Percentiles rank a stretch among this genome's conserved stretches.
Evolutionary conservation across 2,888 invertebrate species (phyloP).

Genomic region (Clanis bilineata): DNA sequence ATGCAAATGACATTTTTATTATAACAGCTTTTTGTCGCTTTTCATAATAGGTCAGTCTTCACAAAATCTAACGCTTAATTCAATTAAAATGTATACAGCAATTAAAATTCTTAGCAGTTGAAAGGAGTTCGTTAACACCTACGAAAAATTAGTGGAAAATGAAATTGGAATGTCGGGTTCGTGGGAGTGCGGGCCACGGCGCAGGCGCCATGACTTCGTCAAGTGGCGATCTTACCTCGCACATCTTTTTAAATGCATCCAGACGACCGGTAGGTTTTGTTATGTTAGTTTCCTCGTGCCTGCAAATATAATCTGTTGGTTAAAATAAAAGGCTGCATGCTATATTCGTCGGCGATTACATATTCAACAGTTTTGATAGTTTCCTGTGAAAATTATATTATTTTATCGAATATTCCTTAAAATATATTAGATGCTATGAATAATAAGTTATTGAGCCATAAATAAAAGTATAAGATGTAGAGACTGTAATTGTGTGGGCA

Average conservation of each 20-base stretch:
- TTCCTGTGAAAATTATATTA: too few species aligned
- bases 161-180: slow-evolving; percentile 13
- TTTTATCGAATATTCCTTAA: too few species aligned
- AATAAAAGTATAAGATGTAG: too few species aligned
- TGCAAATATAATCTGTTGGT: neutral
- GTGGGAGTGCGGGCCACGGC: slow-evolving; percentile 23
- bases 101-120: slow-evolving; percentile 7
- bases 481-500: too few species aligned
- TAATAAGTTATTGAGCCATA: too few species aligned
- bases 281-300: neutral
- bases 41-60: neutral
- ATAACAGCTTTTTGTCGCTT: neutral
- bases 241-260: slow-evolving; percentile 13
- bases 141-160: slow-evolving; percentile 16
- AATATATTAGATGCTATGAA: too few species aligned
- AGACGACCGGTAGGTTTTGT: slow-evolving; percentile 8
- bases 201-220: slow-evolving; percentile 47
- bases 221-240: slow-evolving; percentile 35
- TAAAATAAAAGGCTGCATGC: neutral
- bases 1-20: neutral
- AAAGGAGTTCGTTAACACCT: slow-evolving; percentile 18
- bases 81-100: slow-evolving; percentile 12
- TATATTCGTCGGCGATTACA: neutral
- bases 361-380: neutral
- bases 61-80: neutral